These are phyloP conservation scores for Spodoptera frugiperda DNA, from an alignment of 1,140 invertebrate species.

Conservation along the genomic window DNA sequence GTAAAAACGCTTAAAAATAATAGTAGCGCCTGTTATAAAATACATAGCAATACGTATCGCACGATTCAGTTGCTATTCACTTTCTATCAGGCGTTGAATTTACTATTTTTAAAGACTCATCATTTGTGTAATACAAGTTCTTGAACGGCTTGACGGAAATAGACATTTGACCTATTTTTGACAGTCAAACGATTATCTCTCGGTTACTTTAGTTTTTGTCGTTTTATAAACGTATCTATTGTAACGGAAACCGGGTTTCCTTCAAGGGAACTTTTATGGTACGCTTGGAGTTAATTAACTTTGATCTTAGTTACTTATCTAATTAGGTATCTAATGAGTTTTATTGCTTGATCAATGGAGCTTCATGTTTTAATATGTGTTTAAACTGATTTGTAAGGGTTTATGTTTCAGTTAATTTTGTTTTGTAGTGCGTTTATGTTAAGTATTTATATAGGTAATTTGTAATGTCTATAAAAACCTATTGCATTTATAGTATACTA, in stretches of 20 bases:
- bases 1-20: not conserved
- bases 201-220: slow-evolving; percentile 46
- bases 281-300: slow-evolving; percentile 26
- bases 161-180: slow-evolving; percentile 37
- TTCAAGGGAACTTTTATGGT: slow-evolving; percentile 51
- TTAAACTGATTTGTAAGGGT: too few relatives aligned
- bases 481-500: too few relatives aligned
- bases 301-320: slow-evolving; percentile 5
- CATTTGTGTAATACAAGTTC: slow-evolving; percentile 19
- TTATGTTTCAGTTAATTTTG: too few relatives aligned
- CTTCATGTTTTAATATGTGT: too few relatives aligned
- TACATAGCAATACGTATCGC: not conserved
- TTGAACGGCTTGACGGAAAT: slow-evolving; percentile 13
- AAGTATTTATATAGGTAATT: too few relatives aligned
- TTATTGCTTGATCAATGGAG: not conserved
- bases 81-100: slow-evolving; percentile 8
- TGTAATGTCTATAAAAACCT: too few relatives aligned
- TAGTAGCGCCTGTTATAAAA: not conserved
- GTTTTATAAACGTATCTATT: slow-evolving; percentile 37
- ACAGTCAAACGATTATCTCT: slow-evolving; percentile 12
- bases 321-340: slow-evolving; percentile 9
- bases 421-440: too few relatives aligned
- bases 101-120: slow-evolving; percentile 3
- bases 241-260: slow-evolving; percentile 51
- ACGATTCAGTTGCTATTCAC: not conserved